Evolutionary conservation across 2,797 vertebrate genomes (phyloP).

Genomic region (Xenentodon cancila): DNA sequence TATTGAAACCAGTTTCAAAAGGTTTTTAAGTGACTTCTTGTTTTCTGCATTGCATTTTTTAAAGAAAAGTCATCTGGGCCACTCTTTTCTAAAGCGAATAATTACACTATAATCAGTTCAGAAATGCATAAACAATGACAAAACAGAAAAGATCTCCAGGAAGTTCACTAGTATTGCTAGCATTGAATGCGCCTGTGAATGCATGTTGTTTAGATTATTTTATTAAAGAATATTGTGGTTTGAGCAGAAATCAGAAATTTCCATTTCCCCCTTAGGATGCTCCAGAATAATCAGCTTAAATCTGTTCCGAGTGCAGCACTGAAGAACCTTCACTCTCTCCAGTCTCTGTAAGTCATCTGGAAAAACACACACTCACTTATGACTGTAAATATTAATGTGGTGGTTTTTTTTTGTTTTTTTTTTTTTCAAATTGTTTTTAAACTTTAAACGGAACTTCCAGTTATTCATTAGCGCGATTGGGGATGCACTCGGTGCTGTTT

Average conservation of each 20-base stretch:
- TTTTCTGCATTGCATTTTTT: neutral
- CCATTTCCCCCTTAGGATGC: slow-evolving; percentile 82
- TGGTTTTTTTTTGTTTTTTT: slow-evolving; percentile 28
- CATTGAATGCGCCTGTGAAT: neutral
- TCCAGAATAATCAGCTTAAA: slow-evolving; percentile 98
- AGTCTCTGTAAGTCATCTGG: slow-evolving; percentile 91
- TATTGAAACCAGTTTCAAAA: neutral
- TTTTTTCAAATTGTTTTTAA: slow-evolving; percentile 18
- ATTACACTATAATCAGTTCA: neutral
- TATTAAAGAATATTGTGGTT: neutral
- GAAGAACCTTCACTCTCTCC: slow-evolving; percentile 89
- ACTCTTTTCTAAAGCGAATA: neutral
- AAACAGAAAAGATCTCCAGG: neutral
- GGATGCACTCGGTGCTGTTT: slow-evolving; percentile 1
- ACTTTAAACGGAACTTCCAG: slow-evolving; percentile 19
- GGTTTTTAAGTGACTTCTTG: neutral
- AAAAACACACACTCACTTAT: neutral
- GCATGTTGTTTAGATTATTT: neutral
- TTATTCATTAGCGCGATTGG: neutral
- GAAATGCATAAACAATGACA: too few species aligned
- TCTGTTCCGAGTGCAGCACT: slow-evolving; percentile 93
- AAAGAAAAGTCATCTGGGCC: neutral
- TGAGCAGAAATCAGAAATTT: slow-evolving; percentile 4
- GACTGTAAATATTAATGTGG: neutral
- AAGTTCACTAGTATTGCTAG: neutral